Evolutionary conservation across 2,888 invertebrate genomes (phyloP).

Genomic region (Chymomyza caudatula): DNA sequence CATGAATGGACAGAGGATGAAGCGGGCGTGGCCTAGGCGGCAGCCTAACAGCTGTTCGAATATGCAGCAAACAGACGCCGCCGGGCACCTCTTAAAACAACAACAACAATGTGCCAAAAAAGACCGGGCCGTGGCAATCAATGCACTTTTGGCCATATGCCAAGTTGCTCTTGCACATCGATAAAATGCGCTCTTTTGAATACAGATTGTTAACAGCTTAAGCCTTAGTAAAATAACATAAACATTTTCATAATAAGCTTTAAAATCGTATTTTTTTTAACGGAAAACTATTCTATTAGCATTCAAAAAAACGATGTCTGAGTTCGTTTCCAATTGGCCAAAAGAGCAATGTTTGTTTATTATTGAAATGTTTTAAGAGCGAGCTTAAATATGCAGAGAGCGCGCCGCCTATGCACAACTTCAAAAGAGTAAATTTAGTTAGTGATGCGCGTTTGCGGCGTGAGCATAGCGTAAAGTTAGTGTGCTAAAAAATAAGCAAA

Average conservation of each 20-base stretch:
- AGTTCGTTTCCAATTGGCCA: background rate
- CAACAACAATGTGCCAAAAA: too few species aligned
- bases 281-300: background rate
- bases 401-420: background rate
- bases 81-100: constrained; percentile 22
- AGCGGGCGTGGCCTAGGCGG: constrained; percentile 29
- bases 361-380: background rate
- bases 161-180: constrained; percentile 59
- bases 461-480: background rate
- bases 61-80: constrained; percentile 56
- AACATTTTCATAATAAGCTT: too few species aligned
- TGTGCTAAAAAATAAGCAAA: too few species aligned
- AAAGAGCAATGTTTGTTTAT: background rate
- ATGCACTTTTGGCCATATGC: constrained; percentile 74
- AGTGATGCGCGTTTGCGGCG: constrained; percentile 24
- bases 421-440: constrained; percentile 9
- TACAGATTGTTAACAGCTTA: too few species aligned
- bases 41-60: constrained; percentile 68
- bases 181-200: background rate
- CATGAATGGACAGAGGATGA: constrained; percentile 6
- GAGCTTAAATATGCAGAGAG: constrained; percentile 36
- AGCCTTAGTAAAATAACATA: too few species aligned
- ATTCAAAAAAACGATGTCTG: background rate
- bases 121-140: constrained; percentile 62
- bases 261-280: too few species aligned